Conservation (phyloP, 2,113 vertebrate species). For the Gavia stellata region DNA sequence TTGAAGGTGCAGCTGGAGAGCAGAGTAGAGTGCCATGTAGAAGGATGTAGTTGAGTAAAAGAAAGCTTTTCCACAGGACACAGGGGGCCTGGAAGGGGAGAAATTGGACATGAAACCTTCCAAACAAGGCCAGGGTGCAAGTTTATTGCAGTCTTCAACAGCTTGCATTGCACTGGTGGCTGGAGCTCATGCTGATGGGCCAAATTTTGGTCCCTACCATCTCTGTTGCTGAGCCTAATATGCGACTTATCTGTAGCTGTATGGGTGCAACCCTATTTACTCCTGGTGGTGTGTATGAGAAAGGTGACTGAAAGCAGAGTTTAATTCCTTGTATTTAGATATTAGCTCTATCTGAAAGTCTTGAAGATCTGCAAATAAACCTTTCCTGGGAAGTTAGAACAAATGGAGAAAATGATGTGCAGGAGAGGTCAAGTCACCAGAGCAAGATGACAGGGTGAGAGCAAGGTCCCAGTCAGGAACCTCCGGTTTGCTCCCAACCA, state of each 20-base stretch:
- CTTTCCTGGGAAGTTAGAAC: not conserved
- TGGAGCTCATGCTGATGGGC: not conserved
- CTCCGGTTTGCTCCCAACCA: not conserved
- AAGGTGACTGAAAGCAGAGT: not conserved
- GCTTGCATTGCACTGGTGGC: not conserved
- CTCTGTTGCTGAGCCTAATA: not conserved
- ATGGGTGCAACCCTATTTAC: not conserved
- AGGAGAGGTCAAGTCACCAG: not conserved
- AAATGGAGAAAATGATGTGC: not conserved
- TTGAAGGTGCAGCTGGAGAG: conserved; percentile 35
- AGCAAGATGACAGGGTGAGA: not conserved
- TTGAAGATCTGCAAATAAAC: not conserved
- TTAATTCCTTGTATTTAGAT: not conserved
- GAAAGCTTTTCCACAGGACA: conserved; percentile 7
- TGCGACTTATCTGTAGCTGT: not conserved
- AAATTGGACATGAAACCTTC: not conserved
- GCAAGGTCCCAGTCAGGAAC: not conserved
- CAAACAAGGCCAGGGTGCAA: not conserved
- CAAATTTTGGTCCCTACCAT: not conserved
- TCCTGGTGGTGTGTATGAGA: not conserved
- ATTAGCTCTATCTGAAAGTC: not conserved
- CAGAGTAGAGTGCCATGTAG: not conserved
- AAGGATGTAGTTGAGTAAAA: conserved; percentile 17
- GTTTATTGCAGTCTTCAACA: not conserved
- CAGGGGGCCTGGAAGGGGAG: not conserved